Base-by-base conservation (phyloP, 1,140 invertebrate species). In the Drosophila mauritiana region DNA sequence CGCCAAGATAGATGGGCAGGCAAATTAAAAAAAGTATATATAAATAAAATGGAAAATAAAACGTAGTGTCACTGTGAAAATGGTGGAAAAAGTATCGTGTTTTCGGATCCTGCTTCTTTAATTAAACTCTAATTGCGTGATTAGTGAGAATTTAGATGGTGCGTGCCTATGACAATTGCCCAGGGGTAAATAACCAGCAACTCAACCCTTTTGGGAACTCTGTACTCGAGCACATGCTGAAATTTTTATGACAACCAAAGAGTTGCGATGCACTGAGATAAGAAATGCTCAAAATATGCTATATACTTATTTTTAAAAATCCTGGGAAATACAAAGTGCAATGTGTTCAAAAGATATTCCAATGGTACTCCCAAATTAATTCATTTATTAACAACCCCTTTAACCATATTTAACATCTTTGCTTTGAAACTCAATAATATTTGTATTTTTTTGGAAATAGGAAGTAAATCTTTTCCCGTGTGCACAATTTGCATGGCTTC, bases 41-140 rank as follows among this genome's bases (percentile, higher is more conserved):
- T 11, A 31, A 27, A 36, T 53, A 43, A 17, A 31, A 2, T 4
- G 25, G 13, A 34, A n/a, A 39, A 64, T 49, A 52, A 52, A 39
- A 20, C 36, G 45, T 61, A 73, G 25, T 46, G 39, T 42, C 17
- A 8, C 20, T 13, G 22, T 27, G 22, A 7, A 17, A 56, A 56
- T 42, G 22, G 4, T 15, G 13, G 20, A 27, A 20, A 27, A 61
- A 55, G 10, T 31, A 6, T 1, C 17, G 12, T 4, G 31, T 62
- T 54, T 62, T 56, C n/a, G 12, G 31, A 0, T 20, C 1, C 15
- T 20, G 31, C 27, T 36, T 49, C n/a, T 70, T 72, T 72, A 72
- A 72, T 72, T 72, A 72, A 72, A 72, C 51, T 57, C 65, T 70
- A 72, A 72, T 72, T 70, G 65, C 68, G 42, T 49, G 43, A 70